Evolutionary conservation across 1,140 invertebrate species (phyloP).

Genomic region (Mya arenaria): DNA sequence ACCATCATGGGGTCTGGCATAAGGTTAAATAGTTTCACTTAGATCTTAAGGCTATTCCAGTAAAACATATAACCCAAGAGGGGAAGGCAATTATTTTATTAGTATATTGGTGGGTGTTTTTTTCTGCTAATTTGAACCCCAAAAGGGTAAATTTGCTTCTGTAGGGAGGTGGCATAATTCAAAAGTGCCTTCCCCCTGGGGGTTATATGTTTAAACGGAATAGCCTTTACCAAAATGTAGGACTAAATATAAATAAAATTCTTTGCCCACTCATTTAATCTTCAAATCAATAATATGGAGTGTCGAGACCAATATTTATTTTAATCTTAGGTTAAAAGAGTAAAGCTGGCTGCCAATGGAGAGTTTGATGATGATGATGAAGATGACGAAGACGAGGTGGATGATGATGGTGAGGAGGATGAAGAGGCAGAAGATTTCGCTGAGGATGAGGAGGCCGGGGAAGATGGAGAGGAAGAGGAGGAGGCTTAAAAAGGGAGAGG

Average conservation of each 20-base stretch:
- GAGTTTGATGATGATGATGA: constrained; percentile 62
- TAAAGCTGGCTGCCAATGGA: constrained; percentile 49
- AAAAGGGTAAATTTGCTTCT: background rate
- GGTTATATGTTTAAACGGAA: background rate
- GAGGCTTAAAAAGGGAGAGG: constrained; percentile 46
- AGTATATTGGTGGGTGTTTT: too few relatives aligned
- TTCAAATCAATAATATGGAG: background rate
- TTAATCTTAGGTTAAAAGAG: constrained; percentile 4
- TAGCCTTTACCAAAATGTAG: background rate
- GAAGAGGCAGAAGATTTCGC: constrained; percentile 56
- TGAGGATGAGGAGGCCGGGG: constrained; percentile 68
- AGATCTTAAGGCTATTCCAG: too few relatives aligned
- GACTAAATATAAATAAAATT: background rate
- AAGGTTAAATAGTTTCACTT: too few relatives aligned
- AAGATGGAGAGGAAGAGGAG: constrained; percentile 70
- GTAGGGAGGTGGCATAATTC: background rate
- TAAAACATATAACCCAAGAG: too few relatives aligned
- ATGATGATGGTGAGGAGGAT: constrained; percentile 44
- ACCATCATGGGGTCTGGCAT: too few relatives aligned
- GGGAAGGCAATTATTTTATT: too few relatives aligned
- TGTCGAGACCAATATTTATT: background rate
- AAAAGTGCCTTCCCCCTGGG: background rate
- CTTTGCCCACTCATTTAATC: background rate
- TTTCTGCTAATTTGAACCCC: too few relatives aligned
- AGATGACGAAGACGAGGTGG: constrained; percentile 57